Conservation (phyloP, 2,888 invertebrate species). For the Caenorhabditis auriculariae region DNA sequence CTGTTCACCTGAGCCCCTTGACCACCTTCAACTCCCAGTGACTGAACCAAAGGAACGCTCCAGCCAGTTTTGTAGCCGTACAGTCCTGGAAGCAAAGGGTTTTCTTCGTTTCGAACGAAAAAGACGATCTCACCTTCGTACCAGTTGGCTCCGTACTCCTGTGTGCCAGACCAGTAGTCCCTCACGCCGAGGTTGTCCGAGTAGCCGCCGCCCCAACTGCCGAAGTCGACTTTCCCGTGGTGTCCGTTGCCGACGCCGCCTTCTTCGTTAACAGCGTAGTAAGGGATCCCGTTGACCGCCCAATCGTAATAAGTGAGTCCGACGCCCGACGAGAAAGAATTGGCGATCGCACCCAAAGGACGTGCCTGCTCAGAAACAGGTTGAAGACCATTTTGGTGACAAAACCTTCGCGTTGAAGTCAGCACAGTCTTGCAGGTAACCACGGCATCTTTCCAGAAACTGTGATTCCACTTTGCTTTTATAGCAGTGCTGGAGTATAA, state of each 20-base stretch:
- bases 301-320: constrained; percentile 51
- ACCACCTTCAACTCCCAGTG: constrained; percentile 53
- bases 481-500: constrained; percentile 42
- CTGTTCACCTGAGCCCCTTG: constrained; percentile 38
- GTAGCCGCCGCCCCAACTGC: constrained; percentile 54
- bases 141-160: constrained; percentile 54
- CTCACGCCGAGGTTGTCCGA: constrained; percentile 51
- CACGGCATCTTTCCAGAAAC: constrained; percentile 46
- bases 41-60: constrained; percentile 54
- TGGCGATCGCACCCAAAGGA: constrained; percentile 53
- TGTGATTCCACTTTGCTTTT: constrained; percentile 41
- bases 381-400: neutral
- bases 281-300: constrained; percentile 55
- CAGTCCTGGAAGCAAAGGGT: constrained; percentile 17
- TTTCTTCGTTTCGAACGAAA: neutral
- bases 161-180: constrained; percentile 51
- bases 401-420: constrained; percentile 30
- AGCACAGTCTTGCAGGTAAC: constrained; percentile 45
- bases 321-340: constrained; percentile 51
- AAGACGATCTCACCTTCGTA: constrained; percentile 33
- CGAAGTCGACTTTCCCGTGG: constrained; percentile 56
- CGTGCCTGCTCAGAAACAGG: constrained; percentile 3
- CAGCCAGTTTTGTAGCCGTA: constrained; percentile 51
- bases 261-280: constrained; percentile 53
- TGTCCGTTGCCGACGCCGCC: constrained; percentile 52